These are phyloP conservation scores for Eulemur mongoz DNA, from an alignment of 2,797 vertebrate genomes.

Conservation along the genomic window DNA sequence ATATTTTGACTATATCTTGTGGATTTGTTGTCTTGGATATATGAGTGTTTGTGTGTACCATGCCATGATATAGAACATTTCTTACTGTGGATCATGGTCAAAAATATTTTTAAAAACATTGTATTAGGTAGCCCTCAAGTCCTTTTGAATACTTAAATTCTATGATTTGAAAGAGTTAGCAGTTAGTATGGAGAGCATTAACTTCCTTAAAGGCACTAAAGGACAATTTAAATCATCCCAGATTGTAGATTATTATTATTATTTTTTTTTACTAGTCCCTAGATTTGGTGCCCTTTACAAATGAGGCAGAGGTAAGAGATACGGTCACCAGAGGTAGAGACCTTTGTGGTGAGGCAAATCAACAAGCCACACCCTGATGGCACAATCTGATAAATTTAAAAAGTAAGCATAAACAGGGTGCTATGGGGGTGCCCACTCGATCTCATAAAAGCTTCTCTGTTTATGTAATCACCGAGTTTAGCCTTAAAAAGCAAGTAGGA, in stretches of 20 bases:
- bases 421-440: background rate
- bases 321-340: background rate
- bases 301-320: background rate
- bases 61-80: background rate
- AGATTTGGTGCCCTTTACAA: background rate
- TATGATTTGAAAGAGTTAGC: background rate
- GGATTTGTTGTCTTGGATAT: background rate
- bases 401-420: background rate
- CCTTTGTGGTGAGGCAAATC: background rate
- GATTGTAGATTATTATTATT: background rate
- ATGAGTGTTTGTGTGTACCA: background rate
- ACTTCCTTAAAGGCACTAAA: background rate
- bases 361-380: background rate
- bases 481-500: background rate
- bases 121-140: background rate
- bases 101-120: conserved; percentile 30
- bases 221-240: background rate
- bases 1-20: background rate
- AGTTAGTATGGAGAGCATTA: background rate
- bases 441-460: background rate
- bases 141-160: background rate
- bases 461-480: background rate
- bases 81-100: background rate
- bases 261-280: background rate
- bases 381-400: background rate